Base-by-base conservation (phyloP, 1,140 invertebrate species). In the Meteorus sp. region DNA sequence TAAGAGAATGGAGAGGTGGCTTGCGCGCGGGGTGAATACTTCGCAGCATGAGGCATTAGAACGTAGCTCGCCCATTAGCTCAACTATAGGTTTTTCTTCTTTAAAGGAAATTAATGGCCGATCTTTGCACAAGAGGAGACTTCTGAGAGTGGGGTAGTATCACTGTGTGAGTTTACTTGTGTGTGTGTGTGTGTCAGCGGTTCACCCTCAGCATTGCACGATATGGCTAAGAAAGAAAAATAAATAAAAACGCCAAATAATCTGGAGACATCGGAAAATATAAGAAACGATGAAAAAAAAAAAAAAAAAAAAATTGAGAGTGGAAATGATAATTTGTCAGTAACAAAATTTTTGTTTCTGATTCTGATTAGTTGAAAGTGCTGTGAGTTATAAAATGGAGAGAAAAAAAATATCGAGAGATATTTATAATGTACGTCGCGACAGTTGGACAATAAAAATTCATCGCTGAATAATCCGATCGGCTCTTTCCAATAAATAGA, bases 61-160 rank as follows among this genome's bases (percentile, higher is more conserved):
- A 73, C 76, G 70, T 76, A 62, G 70, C n/a, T n/a, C 70, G 70
- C 69, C 74, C 77, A 78, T 78, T 78, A 79, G 72, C 71, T 67
- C 68, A 65, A 69, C 65, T 67, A 29, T 17, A 63, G 59, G 67
- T 71, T 71, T 77, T 77, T 77, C 69, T 74, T 71, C 76, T 45
- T 45, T 45, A 75, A 75, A 70, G 71, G 67, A 74, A 75, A 77
- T 76, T 77, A 77, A 77, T 77, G 74, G 67, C 67, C 59, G 70
- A 76, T 74, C 70, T 75, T 65, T 48, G 15, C 35, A 15, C 8
- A 13, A 39, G n/a, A n/a, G n/a, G n/a, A n/a, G n/a, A n/a, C n/a
- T n/a, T n/a, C n/a, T n/a, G n/a, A n/a, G n/a, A n/a, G n/a, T n/a
- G n/a, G n/a, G n/a, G n/a, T n/a, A n/a, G n/a, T n/a, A n/a, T n/a